Conservation (phyloP, 2,113 vertebrate species). For the Danio rerio region DNA sequence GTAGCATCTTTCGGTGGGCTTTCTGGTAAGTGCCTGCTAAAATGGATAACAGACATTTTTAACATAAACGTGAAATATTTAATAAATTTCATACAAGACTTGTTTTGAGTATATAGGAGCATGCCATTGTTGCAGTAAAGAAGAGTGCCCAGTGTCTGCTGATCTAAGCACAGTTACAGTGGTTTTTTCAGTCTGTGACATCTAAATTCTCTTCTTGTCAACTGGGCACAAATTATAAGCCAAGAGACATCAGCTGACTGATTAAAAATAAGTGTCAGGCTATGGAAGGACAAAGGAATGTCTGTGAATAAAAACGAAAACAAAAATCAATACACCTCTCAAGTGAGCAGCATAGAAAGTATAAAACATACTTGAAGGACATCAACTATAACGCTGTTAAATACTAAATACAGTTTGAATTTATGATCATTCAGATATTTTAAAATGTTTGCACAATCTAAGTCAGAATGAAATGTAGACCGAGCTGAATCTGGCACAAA, state of each 20-base stretch:
- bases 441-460: neutral
- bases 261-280: constrained; percentile 80
- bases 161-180: constrained; percentile 74
- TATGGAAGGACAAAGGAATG: constrained; percentile 79
- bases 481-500: no score
- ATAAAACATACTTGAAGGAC: neutral
- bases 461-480: neutral
- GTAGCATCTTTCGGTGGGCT: neutral
- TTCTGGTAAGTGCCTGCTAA: neutral
- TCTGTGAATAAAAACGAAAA: constrained; percentile 74
- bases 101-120: neutral
- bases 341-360: neutral
- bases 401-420: constrained; percentile 1
- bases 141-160: constrained; percentile 51
- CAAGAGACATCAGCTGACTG: constrained; percentile 76
- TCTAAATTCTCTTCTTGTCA: constrained; percentile 74
- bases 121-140: constrained; percentile 12
- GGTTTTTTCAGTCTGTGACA: constrained; percentile 73
- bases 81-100: neutral
- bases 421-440: neutral
- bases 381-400: neutral
- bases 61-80: no score
- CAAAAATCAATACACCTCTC: constrained; percentile 69
- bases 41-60: neutral
- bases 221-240: constrained; percentile 80